Conservation (phyloP, 2,113 vertebrate species). For the Pseudolaguvia tuberculata region DNA sequence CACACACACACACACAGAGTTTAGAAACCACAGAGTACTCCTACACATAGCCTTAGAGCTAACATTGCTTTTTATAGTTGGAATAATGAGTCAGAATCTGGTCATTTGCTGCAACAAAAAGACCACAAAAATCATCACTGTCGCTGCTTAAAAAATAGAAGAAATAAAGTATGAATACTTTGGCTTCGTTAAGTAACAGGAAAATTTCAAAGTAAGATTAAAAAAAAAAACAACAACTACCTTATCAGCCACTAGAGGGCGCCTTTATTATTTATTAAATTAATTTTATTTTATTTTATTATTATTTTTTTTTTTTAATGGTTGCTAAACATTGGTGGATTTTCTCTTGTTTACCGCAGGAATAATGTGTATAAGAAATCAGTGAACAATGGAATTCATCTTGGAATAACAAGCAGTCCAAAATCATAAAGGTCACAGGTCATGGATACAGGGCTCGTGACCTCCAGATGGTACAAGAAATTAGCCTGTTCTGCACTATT, state of each 20-base stretch:
- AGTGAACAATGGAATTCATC: slow-evolving; percentile 17
- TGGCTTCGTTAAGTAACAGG: background rate
- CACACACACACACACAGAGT: no score
- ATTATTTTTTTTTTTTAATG: no score
- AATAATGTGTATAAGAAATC: slow-evolving; percentile 1
- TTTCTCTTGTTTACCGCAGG: background rate
- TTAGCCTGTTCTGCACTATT: no score
- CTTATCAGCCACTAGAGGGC: background rate
- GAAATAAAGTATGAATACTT: background rate
- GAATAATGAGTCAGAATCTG: background rate
- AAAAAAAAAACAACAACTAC: no score
- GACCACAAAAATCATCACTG: background rate
- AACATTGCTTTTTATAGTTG: background rate
- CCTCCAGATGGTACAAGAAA: no score
- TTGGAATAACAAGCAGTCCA: slow-evolving; percentile 19
- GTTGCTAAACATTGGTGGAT: slow-evolving; percentile 6
- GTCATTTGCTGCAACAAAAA: background rate
- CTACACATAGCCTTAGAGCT: background rate
- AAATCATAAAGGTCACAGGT: no score
- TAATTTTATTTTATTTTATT: no score
- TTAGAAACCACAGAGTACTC: background rate
- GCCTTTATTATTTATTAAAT: background rate
- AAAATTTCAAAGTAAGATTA: no score
- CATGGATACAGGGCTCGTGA: no score
- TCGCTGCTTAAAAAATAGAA: background rate